Conservation (phyloP, 2,888 invertebrate species). For the Matsumyia berberina region DNA sequence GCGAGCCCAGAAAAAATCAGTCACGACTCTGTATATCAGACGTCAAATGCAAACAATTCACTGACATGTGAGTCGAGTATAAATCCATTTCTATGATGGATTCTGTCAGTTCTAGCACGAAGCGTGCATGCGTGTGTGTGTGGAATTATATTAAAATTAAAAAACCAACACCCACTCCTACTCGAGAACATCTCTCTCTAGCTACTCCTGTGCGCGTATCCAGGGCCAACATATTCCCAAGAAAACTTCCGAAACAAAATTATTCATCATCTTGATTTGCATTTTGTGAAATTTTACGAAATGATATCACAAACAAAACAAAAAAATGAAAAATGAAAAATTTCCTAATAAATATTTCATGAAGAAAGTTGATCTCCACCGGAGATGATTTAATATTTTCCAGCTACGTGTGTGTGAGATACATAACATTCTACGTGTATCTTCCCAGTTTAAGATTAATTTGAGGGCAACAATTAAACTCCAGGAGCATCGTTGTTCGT, state of each 20-base stretch:
- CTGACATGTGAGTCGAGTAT: too few species aligned
- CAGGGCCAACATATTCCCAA: background rate
- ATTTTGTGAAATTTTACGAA: constrained; percentile 42
- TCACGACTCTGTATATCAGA: too few species aligned
- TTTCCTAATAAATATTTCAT: constrained; percentile 65
- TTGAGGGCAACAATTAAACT: too few species aligned
- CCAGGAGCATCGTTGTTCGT: background rate
- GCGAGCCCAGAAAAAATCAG: too few species aligned
- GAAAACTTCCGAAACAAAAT: constrained; percentile 25
- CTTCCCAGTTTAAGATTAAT: too few species aligned
- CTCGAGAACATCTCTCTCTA: too few species aligned
- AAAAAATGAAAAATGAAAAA: background rate
- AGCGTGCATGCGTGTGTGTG: too few species aligned
- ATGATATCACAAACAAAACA: constrained; percentile 8
- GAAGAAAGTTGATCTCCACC: constrained; percentile 49
- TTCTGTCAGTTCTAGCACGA: too few species aligned
- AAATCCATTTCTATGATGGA: too few species aligned
- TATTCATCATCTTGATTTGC: constrained; percentile 50
- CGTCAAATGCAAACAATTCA: too few species aligned
- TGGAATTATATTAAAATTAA: too few species aligned
- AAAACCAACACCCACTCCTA: too few species aligned
- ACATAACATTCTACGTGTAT: background rate
- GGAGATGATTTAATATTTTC: constrained; percentile 6
- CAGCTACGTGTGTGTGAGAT: background rate
- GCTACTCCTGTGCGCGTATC: constrained; percentile 4